A percentile compares a stretch with the other conserved stretches of the same genome.
These are phyloP conservation scores for Sardinella longiceps DNA, from an alignment of 2,797 vertebrate genomes.

Conservation along the genomic window DNA sequence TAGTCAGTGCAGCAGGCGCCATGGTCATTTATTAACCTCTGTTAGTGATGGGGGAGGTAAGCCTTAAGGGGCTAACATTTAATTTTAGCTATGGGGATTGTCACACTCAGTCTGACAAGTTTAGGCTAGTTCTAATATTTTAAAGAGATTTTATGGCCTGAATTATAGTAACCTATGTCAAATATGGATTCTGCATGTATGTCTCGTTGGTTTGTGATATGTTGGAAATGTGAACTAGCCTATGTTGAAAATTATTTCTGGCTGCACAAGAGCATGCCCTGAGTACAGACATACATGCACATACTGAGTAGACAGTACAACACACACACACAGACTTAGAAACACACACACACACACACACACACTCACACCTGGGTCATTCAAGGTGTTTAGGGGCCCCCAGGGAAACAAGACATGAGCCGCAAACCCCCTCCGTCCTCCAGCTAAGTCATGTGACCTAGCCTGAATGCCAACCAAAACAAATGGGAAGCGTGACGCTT, in stretches of 20 bases:
- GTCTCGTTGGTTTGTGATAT: not conserved
- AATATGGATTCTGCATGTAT: not conserved
- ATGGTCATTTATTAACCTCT: constrained; percentile 55
- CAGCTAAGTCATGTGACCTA: no score
- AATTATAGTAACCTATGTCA: not conserved
- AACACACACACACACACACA: not conserved
- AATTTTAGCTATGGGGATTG: not conserved
- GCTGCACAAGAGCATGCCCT: not conserved
- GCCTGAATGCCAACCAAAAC: no score
- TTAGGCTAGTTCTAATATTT: not conserved
- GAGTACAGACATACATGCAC: not conserved
- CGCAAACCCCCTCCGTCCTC: no score
- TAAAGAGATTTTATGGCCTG: not conserved
- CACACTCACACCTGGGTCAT: constrained; percentile 26
- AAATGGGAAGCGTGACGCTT: no score
- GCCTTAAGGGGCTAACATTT: not conserved
- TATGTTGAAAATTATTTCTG: not conserved
- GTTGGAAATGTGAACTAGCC: not conserved
- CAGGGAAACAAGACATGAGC: no score
- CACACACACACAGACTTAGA: not conserved
- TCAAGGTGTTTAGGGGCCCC: no score
- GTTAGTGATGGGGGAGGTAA: constrained; percentile 45
- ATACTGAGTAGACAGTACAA: not conserved
- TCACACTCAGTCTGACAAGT: not conserved
- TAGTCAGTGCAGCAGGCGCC: constrained; percentile 41